Base-by-base conservation (phyloP, 2,888 invertebrate genomes). In the Lottia gigantea region DNA sequence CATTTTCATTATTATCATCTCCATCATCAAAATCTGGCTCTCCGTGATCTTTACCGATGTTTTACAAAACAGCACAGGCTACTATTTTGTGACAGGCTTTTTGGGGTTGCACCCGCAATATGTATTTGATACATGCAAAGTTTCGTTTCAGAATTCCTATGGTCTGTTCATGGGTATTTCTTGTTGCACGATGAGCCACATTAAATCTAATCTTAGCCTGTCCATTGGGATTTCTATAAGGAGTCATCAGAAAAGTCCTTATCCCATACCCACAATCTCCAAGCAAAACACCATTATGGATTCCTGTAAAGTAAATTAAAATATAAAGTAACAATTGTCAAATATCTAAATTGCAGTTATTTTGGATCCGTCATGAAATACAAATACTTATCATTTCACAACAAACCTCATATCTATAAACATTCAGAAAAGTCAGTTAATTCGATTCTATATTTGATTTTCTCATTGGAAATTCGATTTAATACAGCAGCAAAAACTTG, bases 181-280 rank as follows among this genome's bases (percentile, higher is more conserved):
- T 45, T 14, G 70, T 68, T 23, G 62, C 67, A 26, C 67, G 62
- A 15, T 67, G 64, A 11, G 68, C n/a, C 1, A 15, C 63, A 46
- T 74, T 74, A 45, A 64, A 74, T 19, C 46, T 15, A 31, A 64
- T 26, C 19, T 72, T 55, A 15, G 12, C 31, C 19, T n/a, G 14
- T 0, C 19, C 19, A 40, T 15, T 26, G 31, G 71, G 67, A 19
- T 46, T 45, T 3, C 61, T 4, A 14, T 61, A 74, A 1, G 69
- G 71, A 19, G 71, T 71, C 68, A 74, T 70, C 15, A 74, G 62
- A 19, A 65, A 72, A 12, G 47, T 40, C 55, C 61, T n/a, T 23
- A 61, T 63, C 14, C 66, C 46, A 49, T 72, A 74, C 3, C 70
- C 72, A 15, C 46, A 49, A 64, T 74, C 74, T n/a, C 74, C 72